These are phyloP conservation scores for Indicator maculatus DNA, from an alignment of 2,113 vertebrate species.

Conservation along the genomic window DNA sequence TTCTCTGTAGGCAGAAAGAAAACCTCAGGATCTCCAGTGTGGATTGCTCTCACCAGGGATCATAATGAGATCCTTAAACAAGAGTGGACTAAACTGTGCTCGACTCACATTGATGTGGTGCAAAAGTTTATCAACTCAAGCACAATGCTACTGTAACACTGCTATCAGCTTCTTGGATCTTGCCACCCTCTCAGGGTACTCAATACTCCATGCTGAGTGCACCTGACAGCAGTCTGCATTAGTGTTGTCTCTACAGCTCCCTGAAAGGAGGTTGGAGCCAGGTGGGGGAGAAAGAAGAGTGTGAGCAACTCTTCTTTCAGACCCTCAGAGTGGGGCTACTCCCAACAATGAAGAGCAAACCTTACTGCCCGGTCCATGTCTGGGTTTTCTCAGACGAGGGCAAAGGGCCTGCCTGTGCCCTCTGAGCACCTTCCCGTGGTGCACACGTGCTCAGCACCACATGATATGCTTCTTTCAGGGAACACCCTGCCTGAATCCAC, in stretches of 20 bases:
- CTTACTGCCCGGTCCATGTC: no score
- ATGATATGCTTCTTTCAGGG: neutral
- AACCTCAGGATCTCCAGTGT: neutral
- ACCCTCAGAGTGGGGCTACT: fast-evolving
- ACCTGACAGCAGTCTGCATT: neutral
- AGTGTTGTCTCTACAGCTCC: neutral
- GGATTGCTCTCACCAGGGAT: neutral
- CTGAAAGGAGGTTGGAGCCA: no score
- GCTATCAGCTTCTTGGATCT: neutral
- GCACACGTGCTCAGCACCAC: neutral
- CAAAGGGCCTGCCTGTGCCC: neutral
- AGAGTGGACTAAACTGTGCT: neutral
- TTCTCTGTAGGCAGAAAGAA: neutral
- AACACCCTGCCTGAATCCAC: neutral
- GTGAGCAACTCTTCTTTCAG: neutral
- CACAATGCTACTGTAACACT: neutral
- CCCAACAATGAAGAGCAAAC: neutral
- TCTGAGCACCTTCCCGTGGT: neutral
- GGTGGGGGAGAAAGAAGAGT: neutral
- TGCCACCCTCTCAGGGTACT: neutral
- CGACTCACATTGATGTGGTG: fast-evolving
- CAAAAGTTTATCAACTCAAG: neutral
- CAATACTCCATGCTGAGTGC: no score
- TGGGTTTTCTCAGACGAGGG: neutral
- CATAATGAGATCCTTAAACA: neutral